A percentile compares a stretch with the other conserved stretches of the same genome.
phyloP scores from a whole-genome alignment of 92 coral and sea anemone genomes.

The Palythoa caribaeorum region DNA sequence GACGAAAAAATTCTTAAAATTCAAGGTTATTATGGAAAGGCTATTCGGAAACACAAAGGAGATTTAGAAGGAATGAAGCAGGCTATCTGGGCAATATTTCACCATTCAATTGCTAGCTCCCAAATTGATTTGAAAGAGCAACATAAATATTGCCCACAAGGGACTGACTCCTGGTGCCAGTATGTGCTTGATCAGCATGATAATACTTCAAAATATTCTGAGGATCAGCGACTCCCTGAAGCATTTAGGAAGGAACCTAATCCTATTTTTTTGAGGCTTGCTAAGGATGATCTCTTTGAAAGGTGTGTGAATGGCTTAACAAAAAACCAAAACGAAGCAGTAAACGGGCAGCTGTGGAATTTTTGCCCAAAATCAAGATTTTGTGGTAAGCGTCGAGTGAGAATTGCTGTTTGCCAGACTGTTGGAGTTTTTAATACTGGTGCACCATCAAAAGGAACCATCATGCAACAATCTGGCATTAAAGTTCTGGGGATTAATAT shows the following conservation, averaged over 20 bases:
- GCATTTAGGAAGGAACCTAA: conserved; percentile 48
- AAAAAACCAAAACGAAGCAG: conserved; percentile 74
- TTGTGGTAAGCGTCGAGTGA: conserved; percentile 13
- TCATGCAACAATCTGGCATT: conserved; percentile 42
- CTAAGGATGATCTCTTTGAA: conserved; percentile 57
- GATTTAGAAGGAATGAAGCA: not conserved
- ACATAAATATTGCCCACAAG: conserved; percentile 58
- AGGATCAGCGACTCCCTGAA: conserved; percentile 50
- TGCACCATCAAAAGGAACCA: conserved; percentile 69
- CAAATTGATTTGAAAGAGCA: conserved; percentile 52
- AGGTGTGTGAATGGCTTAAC: conserved; percentile 64
- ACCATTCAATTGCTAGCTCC: conserved; percentile 36
- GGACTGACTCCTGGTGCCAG: conserved; percentile 55
- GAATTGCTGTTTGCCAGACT: conserved; percentile 66
- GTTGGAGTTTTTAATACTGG: conserved; percentile 68
- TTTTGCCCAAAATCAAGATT: conserved; percentile 59
- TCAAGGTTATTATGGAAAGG: conserved; percentile 12
- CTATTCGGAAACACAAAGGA: conserved; percentile 4
- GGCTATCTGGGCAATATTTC: conserved; percentile 48
- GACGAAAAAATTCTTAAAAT: not conserved
- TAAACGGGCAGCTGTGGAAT: conserved; percentile 73
- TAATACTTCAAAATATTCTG: conserved; percentile 38
- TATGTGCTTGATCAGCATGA: conserved; percentile 66
- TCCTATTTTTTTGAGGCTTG: conserved; percentile 50
- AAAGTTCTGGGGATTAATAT: conserved; percentile 1